Percentiles rank a stretch among this genome's conserved stretches.
Conservation (phyloP, 1,140 invertebrate genomes). For the Drosophila pectinifera region DNA sequence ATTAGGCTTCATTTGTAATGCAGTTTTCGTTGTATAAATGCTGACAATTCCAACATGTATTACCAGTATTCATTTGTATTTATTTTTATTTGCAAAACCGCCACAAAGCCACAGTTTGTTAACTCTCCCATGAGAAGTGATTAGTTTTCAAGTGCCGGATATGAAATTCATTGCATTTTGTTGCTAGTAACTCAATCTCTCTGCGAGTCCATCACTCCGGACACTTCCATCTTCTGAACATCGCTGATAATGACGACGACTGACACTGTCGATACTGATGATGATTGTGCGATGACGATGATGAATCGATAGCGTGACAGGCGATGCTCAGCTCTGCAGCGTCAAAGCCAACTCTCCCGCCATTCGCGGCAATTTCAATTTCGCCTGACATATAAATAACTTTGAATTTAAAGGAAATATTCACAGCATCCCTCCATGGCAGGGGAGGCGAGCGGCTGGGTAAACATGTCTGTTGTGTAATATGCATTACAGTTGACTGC, state of each 20-base stretch:
- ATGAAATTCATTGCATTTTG: constrained; percentile 6
- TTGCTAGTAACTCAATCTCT: constrained; percentile 30
- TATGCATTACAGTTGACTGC: constrained; percentile 62
- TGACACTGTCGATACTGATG: constrained; percentile 38
- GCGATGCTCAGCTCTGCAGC: constrained; percentile 37
- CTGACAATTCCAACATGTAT: too few relatives aligned
- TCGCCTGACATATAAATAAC: constrained; percentile 72
- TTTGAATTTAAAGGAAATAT: constrained; percentile 69
- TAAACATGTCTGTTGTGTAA: constrained; percentile 57
- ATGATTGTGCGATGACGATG: constrained; percentile 55
- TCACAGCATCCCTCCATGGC: constrained; percentile 39
- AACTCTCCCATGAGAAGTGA: neutral
- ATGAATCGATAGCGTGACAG: constrained; percentile 66
- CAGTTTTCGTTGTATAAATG: too few relatives aligned
- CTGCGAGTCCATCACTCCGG: constrained; percentile 36
- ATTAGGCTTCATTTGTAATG: too few relatives aligned
- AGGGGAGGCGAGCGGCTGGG: constrained; percentile 9
- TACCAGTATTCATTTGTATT: too few relatives aligned
- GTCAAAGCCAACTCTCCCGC: neutral
- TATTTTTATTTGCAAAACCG: too few relatives aligned
- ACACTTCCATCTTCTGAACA: constrained; percentile 52
- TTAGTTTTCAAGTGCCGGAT: constrained; percentile 2
- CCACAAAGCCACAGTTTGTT: neutral
- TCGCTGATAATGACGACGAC: constrained; percentile 44
- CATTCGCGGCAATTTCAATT: constrained; percentile 64